These are phyloP conservation scores for Xenentodon cancila DNA, from an alignment of 2,797 vertebrate species.

Conservation along the genomic window DNA sequence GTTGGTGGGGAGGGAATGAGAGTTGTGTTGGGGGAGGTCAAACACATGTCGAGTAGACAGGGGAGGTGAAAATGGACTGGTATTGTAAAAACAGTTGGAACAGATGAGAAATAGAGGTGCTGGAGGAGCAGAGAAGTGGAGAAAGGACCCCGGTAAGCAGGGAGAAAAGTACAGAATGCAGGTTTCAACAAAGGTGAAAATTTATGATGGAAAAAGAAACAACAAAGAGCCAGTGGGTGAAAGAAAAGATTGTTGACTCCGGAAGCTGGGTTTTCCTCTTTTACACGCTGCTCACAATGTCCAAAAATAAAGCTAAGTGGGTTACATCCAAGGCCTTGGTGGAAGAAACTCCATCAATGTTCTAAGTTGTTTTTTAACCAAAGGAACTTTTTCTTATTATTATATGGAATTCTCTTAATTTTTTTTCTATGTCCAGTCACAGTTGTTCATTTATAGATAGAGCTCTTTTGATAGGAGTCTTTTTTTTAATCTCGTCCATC, in stretches of 20 bases:
- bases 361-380: neutral
- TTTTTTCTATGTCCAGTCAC: too few relatives aligned
- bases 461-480: too few relatives aligned
- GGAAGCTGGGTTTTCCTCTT: slow-evolving; percentile 35
- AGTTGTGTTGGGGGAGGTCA: slow-evolving; percentile 6
- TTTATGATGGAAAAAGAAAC: slow-evolving; percentile 6
- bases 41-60: slow-evolving; percentile 41
- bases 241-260: slow-evolving; percentile 10
- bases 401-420: too few relatives aligned
- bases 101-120: slow-evolving; percentile 26
- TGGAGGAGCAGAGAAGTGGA: slow-evolving; percentile 3
- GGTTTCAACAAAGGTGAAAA: slow-evolving; percentile 9
- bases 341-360: slow-evolving; percentile 31
- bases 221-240: neutral
- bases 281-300: slow-evolving; percentile 7
- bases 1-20: slow-evolving; percentile 5
- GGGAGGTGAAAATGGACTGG: slow-evolving; percentile 27
- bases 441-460: too few relatives aligned
- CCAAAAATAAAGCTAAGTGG: slow-evolving; percentile 34
- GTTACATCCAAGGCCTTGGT: slow-evolving; percentile 15
- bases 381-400: too few relatives aligned
- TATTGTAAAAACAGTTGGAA: slow-evolving; percentile 31
- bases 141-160: slow-evolving; percentile 8
- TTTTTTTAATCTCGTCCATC: too few relatives aligned
- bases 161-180: neutral